Percentiles rank a stretch among this genome's conserved stretches.
Conservation (phyloP, 2,113 vertebrate genomes). For the Poicephalus gulielmi region DNA sequence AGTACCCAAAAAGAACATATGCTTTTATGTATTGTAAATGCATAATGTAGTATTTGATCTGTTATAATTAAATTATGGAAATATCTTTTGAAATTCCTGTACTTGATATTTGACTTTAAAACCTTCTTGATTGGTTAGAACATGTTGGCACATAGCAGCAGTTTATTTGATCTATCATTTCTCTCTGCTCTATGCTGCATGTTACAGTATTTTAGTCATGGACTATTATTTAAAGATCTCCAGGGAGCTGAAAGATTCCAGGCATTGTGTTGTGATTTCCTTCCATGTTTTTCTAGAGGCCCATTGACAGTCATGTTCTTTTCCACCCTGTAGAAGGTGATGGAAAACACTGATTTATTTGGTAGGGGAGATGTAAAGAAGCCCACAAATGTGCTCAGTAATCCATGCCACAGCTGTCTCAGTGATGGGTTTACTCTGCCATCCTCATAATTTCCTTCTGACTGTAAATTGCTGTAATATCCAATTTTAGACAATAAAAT, state of each 20-base stretch:
- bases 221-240: neutral
- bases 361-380: neutral
- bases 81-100: neutral
- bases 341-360: neutral
- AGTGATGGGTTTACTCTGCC: neutral
- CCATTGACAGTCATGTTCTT: neutral
- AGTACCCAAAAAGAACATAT: neutral
- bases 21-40: neutral
- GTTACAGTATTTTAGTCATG: neutral
- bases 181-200: neutral
- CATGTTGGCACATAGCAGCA: accelerated
- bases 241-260: neutral
- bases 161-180: neutral
- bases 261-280: neutral
- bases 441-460: neutral
- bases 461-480: neutral
- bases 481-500: neutral
- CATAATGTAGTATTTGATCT: neutral
- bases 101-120: neutral
- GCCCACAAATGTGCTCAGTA: accelerated
- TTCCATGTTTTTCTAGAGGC: neutral
- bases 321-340: neutral
- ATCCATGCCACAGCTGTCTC: neutral
- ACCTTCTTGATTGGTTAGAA: neutral
- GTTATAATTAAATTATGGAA: neutral